A percentile compares a stretch with the other conserved stretches of the same genome.
Evolutionary conservation across 2,888 invertebrate species (phyloP).

Genomic region (Gymnoscelis rufifasciata): DNA sequence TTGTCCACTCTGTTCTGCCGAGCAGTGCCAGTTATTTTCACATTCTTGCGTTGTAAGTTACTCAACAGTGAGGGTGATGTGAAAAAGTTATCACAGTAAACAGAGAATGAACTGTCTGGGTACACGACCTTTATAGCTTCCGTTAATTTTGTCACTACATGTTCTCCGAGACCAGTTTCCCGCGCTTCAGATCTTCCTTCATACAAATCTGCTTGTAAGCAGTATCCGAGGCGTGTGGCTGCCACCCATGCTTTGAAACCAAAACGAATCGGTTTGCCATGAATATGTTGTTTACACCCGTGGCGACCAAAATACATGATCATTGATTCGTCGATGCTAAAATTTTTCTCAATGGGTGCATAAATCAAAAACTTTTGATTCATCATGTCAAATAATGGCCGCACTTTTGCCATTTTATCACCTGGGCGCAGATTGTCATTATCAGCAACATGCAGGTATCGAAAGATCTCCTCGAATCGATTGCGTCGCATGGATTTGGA

Average conservation of each 20-base stretch:
- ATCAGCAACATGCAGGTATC: slow-evolving; percentile 22
- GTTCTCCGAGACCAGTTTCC: no score
- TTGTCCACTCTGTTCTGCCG: slow-evolving; percentile 6
- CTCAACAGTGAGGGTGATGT: slow-evolving; percentile 7
- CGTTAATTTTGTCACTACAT: no score
- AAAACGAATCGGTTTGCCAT: no score
- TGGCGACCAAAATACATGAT: slow-evolving; percentile 36
- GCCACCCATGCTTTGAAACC: slow-evolving; percentile 33
- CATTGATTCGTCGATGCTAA: slow-evolving; percentile 41
- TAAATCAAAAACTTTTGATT: neutral
- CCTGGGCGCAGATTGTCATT: slow-evolving; percentile 26
- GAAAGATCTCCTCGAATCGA: slow-evolving; percentile 34
- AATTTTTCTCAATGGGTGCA: slow-evolving; percentile 19
- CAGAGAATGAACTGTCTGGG: no score
- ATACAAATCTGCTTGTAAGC: slow-evolving; percentile 33
- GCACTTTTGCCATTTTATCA: slow-evolving; percentile 37
- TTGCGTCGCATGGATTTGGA: no score
- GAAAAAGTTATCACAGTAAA: slow-evolving; percentile 20
- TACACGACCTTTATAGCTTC: no score
- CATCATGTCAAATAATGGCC: slow-evolving; percentile 30
- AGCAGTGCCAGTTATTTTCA: neutral
- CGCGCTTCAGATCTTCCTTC: slow-evolving; percentile 24
- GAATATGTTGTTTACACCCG: neutral
- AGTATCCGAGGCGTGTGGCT: slow-evolving; percentile 30
- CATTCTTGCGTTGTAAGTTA: neutral